Percentiles rank a stretch among this genome's conserved stretches.
Conservation (phyloP, 2,113 vertebrate species). For the human (Homo sapiens) region GRCh38 chr16:18554501-18555000, state of each 20-base stretch:
- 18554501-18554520: not conserved
- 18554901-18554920: not conserved
- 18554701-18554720: not conserved
- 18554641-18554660: not conserved
- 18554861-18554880: not conserved
- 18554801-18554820: conserved; percentile 99
- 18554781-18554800: not conserved
- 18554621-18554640: not conserved
- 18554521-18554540: not conserved
- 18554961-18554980: not conserved
- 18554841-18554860: conserved; percentile 95
- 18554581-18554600: not conserved
- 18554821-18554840: conserved; percentile 98
- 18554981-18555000: not conserved
- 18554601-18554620: not conserved
- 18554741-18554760: not conserved
- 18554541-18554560: not conserved
- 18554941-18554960: not conserved
- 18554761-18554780: not conserved
- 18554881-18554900: not conserved
- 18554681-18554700: not conserved
- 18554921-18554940: not conserved
- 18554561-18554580: not conserved
- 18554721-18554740: not conserved
- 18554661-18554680: not conserved